A percentile compares a stretch with the other conserved stretches of the same genome.
phyloP scores from a whole-genome alignment of 2,113 vertebrate genomes.

The Gymnarchus niloticus region DNA sequence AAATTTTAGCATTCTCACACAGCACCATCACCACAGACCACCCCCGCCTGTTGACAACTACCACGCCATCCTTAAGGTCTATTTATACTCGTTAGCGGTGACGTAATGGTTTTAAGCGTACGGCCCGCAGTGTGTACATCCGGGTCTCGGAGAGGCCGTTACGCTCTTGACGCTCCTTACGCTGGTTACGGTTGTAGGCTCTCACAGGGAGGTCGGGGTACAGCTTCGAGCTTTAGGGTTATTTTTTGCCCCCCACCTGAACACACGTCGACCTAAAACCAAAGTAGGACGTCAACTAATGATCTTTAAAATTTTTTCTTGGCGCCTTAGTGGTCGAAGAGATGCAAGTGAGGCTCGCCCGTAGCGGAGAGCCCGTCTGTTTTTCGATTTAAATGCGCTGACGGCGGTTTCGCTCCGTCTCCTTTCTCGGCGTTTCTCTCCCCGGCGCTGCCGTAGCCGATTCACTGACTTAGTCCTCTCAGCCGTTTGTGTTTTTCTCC shows the following conservation, averaged over 20 bases:
- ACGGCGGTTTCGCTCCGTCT: constrained; percentile 21
- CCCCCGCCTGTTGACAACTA: background rate
- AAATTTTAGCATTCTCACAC: background rate
- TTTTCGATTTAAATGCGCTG: constrained; percentile 30
- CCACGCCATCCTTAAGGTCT: background rate
- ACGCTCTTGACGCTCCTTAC: background rate
- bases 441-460: constrained; percentile 7
- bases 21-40: background rate
- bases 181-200: constrained; percentile 16
- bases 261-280: constrained; percentile 10
- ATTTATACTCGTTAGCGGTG: constrained; percentile 16
- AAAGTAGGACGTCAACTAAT: background rate
- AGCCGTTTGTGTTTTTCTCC: constrained; percentile 3
- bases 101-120: constrained; percentile 29
- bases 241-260: background rate
- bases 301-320: constrained; percentile 16
- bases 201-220: constrained; percentile 20
- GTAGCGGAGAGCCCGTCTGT: constrained; percentile 24
- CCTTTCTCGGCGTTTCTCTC: constrained; percentile 25
- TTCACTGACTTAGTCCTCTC: background rate
- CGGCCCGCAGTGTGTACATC: constrained; percentile 36
- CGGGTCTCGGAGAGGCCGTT: constrained; percentile 27
- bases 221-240: constrained; percentile 18
- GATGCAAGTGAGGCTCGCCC: constrained; percentile 23
- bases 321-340: constrained; percentile 15